phyloP scores from a whole-genome alignment of 2,888 invertebrate genomes.

The Spodoptera exigua region DNA sequence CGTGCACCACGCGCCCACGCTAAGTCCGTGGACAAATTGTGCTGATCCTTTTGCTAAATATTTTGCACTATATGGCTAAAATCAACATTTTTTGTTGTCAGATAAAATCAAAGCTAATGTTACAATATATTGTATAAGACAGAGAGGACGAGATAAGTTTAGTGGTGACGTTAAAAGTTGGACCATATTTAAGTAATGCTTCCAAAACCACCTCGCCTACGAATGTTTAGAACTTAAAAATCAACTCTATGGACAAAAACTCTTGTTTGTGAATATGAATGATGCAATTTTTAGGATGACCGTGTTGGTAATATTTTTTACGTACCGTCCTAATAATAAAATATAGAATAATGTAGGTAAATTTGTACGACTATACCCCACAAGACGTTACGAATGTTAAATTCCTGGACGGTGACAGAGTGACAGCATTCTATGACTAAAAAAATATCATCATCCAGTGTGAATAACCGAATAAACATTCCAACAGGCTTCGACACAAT shows the following conservation, averaged over 20 bases:
- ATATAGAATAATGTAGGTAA: constrained; percentile 4
- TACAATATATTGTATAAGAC: too few species aligned
- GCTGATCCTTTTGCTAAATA: constrained; percentile 32
- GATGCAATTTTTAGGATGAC: constrained; percentile 13
- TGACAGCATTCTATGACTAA: too few species aligned
- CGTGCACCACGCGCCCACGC: constrained; percentile 60
- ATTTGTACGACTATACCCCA: not conserved
- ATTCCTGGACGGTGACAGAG: not conserved
- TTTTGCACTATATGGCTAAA: constrained; percentile 16
- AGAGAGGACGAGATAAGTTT: too few species aligned
- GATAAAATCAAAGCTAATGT: not conserved
- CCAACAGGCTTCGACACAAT: not conserved
- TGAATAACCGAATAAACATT: too few species aligned
- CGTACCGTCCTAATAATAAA: constrained; percentile 5
- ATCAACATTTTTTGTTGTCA: not conserved
- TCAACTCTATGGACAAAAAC: constrained; percentile 25
- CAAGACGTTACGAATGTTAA: not conserved
- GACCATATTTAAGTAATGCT: not conserved
- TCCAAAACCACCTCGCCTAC: constrained; percentile 33
- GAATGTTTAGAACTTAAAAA: constrained; percentile 12
- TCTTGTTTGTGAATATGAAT: not conserved
- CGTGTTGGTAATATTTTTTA: too few species aligned
- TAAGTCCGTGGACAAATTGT: constrained; percentile 32
- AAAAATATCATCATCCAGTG: too few species aligned
- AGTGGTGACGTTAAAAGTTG: too few species aligned